These are phyloP conservation scores for Meriones unguiculatus DNA, from an alignment of 2,113 vertebrate species.

Conservation along the genomic window DNA sequence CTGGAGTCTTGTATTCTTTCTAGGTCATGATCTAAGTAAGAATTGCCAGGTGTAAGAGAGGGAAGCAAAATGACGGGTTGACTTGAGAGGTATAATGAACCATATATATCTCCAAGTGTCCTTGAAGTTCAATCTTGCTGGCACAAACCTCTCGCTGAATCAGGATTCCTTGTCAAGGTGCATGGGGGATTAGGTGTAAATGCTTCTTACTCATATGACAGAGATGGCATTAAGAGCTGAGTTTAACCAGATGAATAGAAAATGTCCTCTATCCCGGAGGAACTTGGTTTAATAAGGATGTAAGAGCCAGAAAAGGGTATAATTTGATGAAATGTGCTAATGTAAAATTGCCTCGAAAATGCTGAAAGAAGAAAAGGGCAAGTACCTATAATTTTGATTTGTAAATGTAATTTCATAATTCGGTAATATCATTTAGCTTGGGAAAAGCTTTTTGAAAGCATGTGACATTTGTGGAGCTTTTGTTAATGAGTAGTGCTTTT, in stretches of 20 bases:
- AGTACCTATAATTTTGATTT: not conserved
- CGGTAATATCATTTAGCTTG: not conserved
- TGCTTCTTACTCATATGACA: not conserved
- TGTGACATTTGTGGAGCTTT: not conserved
- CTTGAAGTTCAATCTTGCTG: not conserved
- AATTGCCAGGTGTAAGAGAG: not conserved
- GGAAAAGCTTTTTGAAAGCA: not conserved
- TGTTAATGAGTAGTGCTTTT: not conserved
- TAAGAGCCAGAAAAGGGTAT: not conserved
- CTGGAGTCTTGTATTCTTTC: not conserved
- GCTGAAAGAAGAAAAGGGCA: not conserved
- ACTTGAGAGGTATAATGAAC: not conserved
- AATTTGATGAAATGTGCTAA: not conserved
- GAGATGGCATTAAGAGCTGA: not conserved
- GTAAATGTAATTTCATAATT: slow-evolving; percentile 15
- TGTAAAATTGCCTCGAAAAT: not conserved
- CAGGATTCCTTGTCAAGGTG: not conserved
- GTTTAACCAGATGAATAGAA: not conserved
- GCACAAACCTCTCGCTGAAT: not conserved
- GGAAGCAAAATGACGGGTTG: not conserved
- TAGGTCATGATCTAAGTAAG: not conserved
- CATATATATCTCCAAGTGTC: not conserved
- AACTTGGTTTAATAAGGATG: not conserved
- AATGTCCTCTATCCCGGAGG: not conserved
- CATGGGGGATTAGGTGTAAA: not conserved